Evolutionary conservation across 2,113 vertebrate species (phyloP).

Genomic region (Kryptolebias marmoratus): DNA sequence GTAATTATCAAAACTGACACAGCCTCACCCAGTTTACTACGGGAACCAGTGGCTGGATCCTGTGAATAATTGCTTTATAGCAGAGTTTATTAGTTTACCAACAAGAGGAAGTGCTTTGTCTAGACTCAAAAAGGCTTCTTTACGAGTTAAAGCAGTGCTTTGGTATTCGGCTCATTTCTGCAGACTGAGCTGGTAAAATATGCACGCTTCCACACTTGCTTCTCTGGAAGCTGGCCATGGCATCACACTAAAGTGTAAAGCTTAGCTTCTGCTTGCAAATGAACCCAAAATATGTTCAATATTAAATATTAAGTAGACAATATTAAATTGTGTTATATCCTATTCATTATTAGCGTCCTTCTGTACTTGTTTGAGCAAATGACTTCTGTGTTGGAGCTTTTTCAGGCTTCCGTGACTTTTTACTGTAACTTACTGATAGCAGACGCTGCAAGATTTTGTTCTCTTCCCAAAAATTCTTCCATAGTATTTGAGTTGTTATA

Average conservation of each 20-base stretch:
- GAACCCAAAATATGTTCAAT: constrained; percentile 55
- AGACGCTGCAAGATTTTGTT: constrained; percentile 14
- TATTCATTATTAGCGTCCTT: constrained; percentile 7
- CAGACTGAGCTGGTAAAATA: constrained; percentile 64
- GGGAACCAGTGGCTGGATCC: constrained; percentile 73
- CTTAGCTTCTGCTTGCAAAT: constrained; percentile 64
- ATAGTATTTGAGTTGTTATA: constrained; percentile 69
- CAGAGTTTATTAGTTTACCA: constrained; percentile 81
- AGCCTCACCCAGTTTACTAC: constrained; percentile 76
- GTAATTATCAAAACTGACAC: constrained; percentile 78
- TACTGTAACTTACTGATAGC: constrained; percentile 50
- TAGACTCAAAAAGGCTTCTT: constrained; percentile 79
- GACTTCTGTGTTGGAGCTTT: constrained; percentile 8
- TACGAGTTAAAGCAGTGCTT: constrained; percentile 72
- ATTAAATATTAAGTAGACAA: not conserved
- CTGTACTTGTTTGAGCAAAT: constrained; percentile 37
- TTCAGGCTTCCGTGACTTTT: constrained; percentile 25
- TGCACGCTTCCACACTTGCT: constrained; percentile 59
- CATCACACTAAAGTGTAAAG: constrained; percentile 44
- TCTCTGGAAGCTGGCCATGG: constrained; percentile 53
- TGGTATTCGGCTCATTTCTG: constrained; percentile 76
- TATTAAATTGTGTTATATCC: constrained; percentile 22
- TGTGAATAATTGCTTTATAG: constrained; percentile 79
- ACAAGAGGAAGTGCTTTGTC: constrained; percentile 82
- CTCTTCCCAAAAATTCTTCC: constrained; percentile 49